Base-by-base conservation (phyloP, 2,797 vertebrate species). In the Limosa lapponica region DNA sequence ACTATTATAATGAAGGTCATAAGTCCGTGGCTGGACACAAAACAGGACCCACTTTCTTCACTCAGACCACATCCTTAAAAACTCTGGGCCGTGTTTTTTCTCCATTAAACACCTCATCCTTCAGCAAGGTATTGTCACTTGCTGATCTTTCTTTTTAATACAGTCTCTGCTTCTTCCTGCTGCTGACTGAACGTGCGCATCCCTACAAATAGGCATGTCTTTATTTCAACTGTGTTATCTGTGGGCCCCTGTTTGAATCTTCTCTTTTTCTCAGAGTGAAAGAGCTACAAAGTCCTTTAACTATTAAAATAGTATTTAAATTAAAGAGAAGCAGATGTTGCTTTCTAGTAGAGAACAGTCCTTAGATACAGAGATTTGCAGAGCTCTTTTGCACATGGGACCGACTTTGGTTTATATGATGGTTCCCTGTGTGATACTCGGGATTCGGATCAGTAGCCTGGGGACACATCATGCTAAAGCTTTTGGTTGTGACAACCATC, bases 291-390 rank as follows among this genome's bases (percentile, higher is more conserved):
- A 74, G 18, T 67, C 44, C 30, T 69, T 86, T 71, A 73, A 6
- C 23, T 81, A 39, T 74, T 49, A 85, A 83, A 91, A 37, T 32
- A 55, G 23, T 71, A 67, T 49, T 87, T 70, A 66, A 77, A 59
- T 49, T 46, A 65, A 66, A 74, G 44, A 66, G 44, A 74, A 86
- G 46, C 41, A 37, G 61, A 41, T 95, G 30, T 62, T 54, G 41
- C 51, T 92, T 96, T 69, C 49, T 37, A 23, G 14, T 36, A 13
- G 41, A 79, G 36, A 82, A n/a, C 27, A 55, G 13, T 2, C 28
- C 43, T 79, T 84, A 24, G 4, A 30, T 64, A 37, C 15, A 73
- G 64, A 80, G 37, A 48, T 90, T 36, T 37, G 36, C 16, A 64
- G 59, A 80, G 34, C 46, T 87, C 36, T 72, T 87, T 85, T 77